A percentile compares a stretch with the other conserved stretches of the same genome.
These are phyloP conservation scores for Leucosticte australis DNA, from an alignment of 2,113 vertebrate species.

Conservation along the genomic window DNA sequence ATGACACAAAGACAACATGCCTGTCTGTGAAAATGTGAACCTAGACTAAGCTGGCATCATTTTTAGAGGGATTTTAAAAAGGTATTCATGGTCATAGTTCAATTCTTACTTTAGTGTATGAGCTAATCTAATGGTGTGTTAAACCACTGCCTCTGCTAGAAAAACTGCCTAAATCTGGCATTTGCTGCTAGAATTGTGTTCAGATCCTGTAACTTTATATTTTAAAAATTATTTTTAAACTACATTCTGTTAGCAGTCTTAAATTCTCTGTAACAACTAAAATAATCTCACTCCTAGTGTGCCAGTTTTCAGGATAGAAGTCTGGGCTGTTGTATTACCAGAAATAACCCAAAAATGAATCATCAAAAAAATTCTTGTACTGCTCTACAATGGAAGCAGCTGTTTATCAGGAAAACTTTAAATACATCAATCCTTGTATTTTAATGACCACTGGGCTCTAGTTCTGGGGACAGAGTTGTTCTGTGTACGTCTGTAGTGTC, in stretches of 20 bases:
- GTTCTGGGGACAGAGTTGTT: not conserved
- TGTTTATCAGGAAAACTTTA: not conserved
- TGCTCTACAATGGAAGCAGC: not conserved
- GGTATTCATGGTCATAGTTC: not conserved
- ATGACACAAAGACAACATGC: not conserved
- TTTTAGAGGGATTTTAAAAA: not conserved
- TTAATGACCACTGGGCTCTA: not conserved
- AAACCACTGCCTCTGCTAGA: not conserved
- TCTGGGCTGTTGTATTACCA: not conserved
- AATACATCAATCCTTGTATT: not conserved
- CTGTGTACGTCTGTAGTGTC: not conserved
- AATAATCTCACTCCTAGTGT: not conserved
- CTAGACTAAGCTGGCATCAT: not conserved
- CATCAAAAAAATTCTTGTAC: not conserved
- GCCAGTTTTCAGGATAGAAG: not conserved
- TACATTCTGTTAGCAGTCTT: not conserved
- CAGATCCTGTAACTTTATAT: not conserved
- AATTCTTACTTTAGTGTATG: not conserved
- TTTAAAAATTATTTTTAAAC: not conserved
- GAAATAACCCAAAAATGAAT: not conserved
- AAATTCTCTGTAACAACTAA: not conserved
- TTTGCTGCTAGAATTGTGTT: not conserved
- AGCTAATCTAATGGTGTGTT: not conserved
- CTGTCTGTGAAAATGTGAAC: not conserved
- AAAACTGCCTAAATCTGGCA: not conserved